These are phyloP conservation scores for Euplexia lucipara DNA, from an alignment of 2,888 invertebrate species.

Conservation along the genomic window DNA sequence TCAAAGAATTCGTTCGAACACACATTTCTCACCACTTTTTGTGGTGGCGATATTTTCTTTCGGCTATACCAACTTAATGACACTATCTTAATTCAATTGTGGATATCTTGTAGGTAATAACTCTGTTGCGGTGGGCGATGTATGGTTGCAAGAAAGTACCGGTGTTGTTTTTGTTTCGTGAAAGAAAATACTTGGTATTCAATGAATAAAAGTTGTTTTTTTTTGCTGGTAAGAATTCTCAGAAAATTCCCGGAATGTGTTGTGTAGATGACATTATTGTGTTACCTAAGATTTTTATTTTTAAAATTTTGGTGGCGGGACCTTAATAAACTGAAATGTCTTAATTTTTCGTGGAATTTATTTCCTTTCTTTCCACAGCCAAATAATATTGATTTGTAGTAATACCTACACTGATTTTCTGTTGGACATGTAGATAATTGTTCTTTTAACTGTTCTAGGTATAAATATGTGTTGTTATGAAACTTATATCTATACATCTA, in stretches of 20 bases:
- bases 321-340: too few species aligned
- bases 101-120: conserved; percentile 77
- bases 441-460: too few species aligned
- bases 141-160: conserved; percentile 52
- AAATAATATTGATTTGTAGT: too few species aligned
- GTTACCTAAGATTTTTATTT: too few species aligned
- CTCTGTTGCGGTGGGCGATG: conserved; percentile 68
- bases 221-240: neutral
- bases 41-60: conserved; percentile 71
- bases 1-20: conserved; percentile 46
- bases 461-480: too few species aligned
- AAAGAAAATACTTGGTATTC: neutral
- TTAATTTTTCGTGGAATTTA: too few species aligned
- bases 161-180: conserved; percentile 10
- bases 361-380: too few species aligned
- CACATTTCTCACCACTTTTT: conserved; percentile 53
- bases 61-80: conserved; percentile 74
- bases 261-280: too few species aligned
- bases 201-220: neutral
- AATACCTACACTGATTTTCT: too few species aligned
- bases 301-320: too few species aligned
- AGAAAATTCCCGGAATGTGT: neutral
- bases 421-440: too few species aligned
- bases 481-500: too few species aligned
- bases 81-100: conserved; percentile 86